Base-by-base conservation (phyloP, 2,888 invertebrate species). In the Lepeophtheirus nordmannii region DNA sequence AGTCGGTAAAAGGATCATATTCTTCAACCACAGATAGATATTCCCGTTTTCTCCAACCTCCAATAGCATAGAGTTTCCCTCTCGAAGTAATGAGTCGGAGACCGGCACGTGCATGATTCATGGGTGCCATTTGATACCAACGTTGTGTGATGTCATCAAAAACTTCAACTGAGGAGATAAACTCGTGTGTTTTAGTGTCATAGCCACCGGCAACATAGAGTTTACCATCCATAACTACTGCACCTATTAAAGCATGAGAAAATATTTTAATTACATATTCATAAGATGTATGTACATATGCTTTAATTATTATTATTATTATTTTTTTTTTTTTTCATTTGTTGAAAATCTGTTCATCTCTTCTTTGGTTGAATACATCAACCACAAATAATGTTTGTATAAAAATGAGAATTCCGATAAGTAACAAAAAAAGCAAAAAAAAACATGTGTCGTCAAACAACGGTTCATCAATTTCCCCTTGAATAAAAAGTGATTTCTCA, bases 71-170 rank as follows among this genome's bases (percentile, higher is more conserved):
- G 22, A 63, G 22, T 53, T 63, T 63, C 20, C 63, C 63, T 10
- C 17, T 30, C 7, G 53, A 10, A 22, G 10, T 38, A n/a, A 23
- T 53, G 37, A 63, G 20, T 56, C 22, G 17, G 12, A 37, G 63
- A 10, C 63, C 63, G 17, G 63, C 63, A 30, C 56, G 53, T 8
- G n/a, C 53, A 20, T 38, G 14, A 12, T 63, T 63, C 38, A 61
- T 22, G 23, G 63, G 62, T 1, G 53, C 22, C 12, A 63, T 38
- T 12, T n/a, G 12, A 38, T 63, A 63, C 63, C 63, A 63, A 22
- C 53, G 41, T 56, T 63, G 63, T 22, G 46, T 63, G 22, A 63
- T 53, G 23, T 63, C 63, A 23, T 63, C 63, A 23, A 63, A 63
- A 8, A 63, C 63, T 37, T 63, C 63, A 1, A 63, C 63, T 9